Evolutionary conservation across 2,113 vertebrate species (phyloP).

Genomic region (Corapipo altera): DNA sequence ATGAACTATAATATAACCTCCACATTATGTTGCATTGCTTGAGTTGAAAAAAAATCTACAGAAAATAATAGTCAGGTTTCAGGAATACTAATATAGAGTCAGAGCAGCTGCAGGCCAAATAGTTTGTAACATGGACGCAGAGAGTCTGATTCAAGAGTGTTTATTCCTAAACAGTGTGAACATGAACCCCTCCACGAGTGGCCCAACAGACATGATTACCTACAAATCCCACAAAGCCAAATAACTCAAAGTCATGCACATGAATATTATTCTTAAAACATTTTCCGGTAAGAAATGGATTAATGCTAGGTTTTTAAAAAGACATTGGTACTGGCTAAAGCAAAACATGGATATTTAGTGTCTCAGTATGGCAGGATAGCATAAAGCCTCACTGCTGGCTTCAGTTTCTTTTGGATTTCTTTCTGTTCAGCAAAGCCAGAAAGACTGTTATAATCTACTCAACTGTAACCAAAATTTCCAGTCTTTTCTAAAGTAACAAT

Average conservation of each 20-base stretch:
- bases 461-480: slow-evolving; percentile 31
- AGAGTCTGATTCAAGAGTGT: neutral
- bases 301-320: neutral
- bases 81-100: neutral
- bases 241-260: neutral
- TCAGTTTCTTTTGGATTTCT: neutral
- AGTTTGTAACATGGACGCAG: neutral
- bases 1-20: neutral
- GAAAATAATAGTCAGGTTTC: neutral
- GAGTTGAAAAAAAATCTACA: neutral
- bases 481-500: slow-evolving; percentile 26
- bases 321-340: neutral
- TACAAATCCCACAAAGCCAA: neutral
- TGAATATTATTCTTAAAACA: neutral
- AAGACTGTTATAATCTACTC: slow-evolving; percentile 42
- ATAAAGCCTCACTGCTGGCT: neutral
- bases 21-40: neutral
- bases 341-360: neutral
- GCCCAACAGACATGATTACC: neutral
- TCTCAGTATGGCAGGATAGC: neutral
- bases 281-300: neutral
- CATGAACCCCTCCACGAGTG: neutral
- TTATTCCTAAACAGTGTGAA: neutral
- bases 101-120: neutral
- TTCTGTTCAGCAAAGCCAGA: slow-evolving; percentile 7